phyloP scores from a whole-genome alignment of 2,888 invertebrate species.

The Lomographa bimaculata region DNA sequence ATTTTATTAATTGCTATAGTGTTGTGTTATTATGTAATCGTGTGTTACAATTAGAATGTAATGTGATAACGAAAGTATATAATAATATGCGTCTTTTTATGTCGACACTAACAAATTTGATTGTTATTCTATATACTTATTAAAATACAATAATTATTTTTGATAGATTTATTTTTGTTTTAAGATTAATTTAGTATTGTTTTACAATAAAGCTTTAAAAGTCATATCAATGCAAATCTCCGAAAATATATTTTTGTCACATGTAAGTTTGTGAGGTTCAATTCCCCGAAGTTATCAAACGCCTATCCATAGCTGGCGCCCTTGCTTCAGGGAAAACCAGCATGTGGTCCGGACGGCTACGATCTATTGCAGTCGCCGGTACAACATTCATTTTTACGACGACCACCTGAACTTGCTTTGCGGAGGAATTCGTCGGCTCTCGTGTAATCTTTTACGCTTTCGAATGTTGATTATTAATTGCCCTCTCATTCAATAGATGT shows the following conservation, averaged over 20 bases:
- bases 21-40: no score
- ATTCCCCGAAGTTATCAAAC: constrained; percentile 5
- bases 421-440: constrained; percentile 65
- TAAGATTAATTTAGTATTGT: no score
- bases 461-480: constrained; percentile 76
- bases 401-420: constrained; percentile 35
- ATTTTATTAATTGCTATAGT: no score
- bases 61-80: no score
- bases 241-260: constrained; percentile 1
- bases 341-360: constrained; percentile 12
- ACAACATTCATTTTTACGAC: constrained; percentile 25
- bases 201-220: no score
- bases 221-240: no score
- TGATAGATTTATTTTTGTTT: no score
- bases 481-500: constrained; percentile 68
- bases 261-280: constrained; percentile 2
- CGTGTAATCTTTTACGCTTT: constrained; percentile 77
- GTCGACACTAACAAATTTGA: no score
- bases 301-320: constrained; percentile 7
- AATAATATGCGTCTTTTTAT: no score
- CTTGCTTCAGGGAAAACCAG: constrained; percentile 12
- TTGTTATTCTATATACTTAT: no score
- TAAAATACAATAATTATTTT: no score
- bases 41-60: no score
- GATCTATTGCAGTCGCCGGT: constrained; percentile 13